These are phyloP conservation scores for Volucella zonaria DNA, from an alignment of 2,888 invertebrate species.

Conservation along the genomic window DNA sequence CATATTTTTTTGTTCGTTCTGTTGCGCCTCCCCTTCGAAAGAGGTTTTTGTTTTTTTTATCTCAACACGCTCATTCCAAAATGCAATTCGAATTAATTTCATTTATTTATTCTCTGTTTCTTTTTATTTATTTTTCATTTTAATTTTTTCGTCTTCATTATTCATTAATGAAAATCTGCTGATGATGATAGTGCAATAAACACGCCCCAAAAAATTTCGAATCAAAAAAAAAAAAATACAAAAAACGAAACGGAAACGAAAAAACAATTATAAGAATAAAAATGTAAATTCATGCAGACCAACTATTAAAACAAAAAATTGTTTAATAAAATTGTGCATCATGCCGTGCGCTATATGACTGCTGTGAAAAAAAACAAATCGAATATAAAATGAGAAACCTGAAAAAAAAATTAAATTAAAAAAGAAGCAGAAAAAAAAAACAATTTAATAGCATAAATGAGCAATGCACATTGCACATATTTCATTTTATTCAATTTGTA, in stretches of 20 bases:
- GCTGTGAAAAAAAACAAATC: not conserved
- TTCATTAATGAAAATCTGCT: constrained; percentile 68
- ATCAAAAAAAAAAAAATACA: constrained; percentile 18
- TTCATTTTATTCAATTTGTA: constrained; percentile 54
- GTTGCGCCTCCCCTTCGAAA: not conserved
- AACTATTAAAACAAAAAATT: not conserved
- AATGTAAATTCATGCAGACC: constrained; percentile 52
- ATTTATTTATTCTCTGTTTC: not conserved
- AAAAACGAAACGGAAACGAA: not conserved
- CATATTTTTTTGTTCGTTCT: constrained; percentile 42
- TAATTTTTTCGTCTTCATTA: constrained; percentile 4
- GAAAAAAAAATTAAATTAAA: not conserved
- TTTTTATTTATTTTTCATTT: constrained; percentile 3
- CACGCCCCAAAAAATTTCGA: constrained; percentile 37
- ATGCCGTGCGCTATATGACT: too few relatives aligned
- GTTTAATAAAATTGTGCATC: not conserved
- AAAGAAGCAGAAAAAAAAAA: not conserved
- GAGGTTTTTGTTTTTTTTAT: constrained; percentile 6
- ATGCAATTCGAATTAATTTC: constrained; percentile 35
- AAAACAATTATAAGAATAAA: constrained; percentile 58
- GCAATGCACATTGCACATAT: constrained; percentile 53
- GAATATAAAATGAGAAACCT: not conserved
- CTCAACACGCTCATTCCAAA: constrained; percentile 12
- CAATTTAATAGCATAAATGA: constrained; percentile 34
- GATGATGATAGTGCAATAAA: constrained; percentile 68